Percentiles rank a stretch among this genome's conserved stretches.
Evolutionary conservation across 2,888 invertebrate genomes (phyloP).

Genomic region (Cistogaster globosa): DNA sequence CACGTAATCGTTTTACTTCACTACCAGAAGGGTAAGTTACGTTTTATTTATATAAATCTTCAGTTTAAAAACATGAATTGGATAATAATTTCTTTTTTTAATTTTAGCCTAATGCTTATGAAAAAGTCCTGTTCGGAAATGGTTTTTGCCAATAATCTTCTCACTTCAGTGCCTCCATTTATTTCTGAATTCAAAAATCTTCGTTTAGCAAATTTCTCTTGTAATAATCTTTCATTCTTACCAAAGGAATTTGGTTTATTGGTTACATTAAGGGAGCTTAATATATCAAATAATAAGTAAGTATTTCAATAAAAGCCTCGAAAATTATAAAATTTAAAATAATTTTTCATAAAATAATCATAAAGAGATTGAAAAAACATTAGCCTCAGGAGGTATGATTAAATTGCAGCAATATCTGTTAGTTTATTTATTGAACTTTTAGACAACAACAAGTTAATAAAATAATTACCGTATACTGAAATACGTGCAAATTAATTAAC

Average conservation of each 20-base stretch:
- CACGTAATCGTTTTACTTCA: constrained; percentile 89
- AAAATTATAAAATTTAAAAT: background rate
- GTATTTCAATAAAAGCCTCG: background rate
- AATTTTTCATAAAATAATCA: too few species aligned
- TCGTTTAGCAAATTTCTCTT: constrained; percentile 89
- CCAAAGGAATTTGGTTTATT: constrained; percentile 86
- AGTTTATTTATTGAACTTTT: too few species aligned
- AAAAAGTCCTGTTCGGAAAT: constrained; percentile 86
- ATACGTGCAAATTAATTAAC: too few species aligned
- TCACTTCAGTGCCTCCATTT: constrained; percentile 87
- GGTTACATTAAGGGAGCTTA: constrained; percentile 89
- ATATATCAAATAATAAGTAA: constrained; percentile 92
- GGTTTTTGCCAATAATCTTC: constrained; percentile 88
- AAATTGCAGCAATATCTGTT: too few species aligned
- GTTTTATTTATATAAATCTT: background rate
- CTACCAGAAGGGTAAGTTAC: constrained; percentile 87
- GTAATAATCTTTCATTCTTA: constrained; percentile 87
- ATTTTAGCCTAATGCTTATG: constrained; percentile 83
- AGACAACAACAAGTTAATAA: too few species aligned
- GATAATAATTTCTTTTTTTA: background rate
- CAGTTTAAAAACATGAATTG: background rate
- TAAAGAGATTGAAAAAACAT: too few species aligned
- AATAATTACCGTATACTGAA: too few species aligned
- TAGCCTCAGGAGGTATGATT: too few species aligned
- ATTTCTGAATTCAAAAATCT: constrained; percentile 86